Base-by-base conservation (phyloP, 2,888 invertebrate genomes). In the Agrochola circellaris region DNA sequence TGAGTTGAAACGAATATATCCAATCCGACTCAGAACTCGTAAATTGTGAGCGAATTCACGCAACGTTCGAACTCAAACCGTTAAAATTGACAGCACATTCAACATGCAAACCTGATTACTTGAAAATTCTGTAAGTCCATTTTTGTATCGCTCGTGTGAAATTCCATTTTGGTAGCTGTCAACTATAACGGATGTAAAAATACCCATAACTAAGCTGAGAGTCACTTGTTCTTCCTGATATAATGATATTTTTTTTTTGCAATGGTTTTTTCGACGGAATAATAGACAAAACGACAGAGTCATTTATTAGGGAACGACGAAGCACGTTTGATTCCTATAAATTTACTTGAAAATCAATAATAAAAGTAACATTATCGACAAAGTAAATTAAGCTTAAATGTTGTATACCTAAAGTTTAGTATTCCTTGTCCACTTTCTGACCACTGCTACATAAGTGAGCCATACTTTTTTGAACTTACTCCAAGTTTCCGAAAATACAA, bases 91-190 rank as follows among this genome's bases (percentile, higher is more conserved):
- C 77, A 77, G 66, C 20, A 77, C 38, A 30, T 61, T 76, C 8
- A 65, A 66, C 30, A 76, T 76, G 54, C 54, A 66, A 82, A 82
- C 65, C 61, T 26, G 45, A 60, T 60, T 76, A 79, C 20, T 81
- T 61, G 20, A 54, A 61, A 61, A 64, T 75, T 75, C 45, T 82
- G 51, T 60, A 0, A 54, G 51, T 20, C 23, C 7, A 48, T 54
- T 79, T 58, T 54, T 65, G 8, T 45, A 54, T 38, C 4, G 45
- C 6, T 6, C 23, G 4, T 26, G 30, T 15, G n/a, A 34, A n/a
- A 20, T 51, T 51, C 1, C 30, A 42, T 38, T 38, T 9, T 26
- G 9, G 13, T 61, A 60, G 15, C 11, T 23, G 45, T 54, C 20
- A 75, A 62, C 23, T 45, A 17, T 17, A 48, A 17, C 7, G 2